phyloP scores from a whole-genome alignment of 2,888 invertebrate species.

The Archips xylosteana region DNA sequence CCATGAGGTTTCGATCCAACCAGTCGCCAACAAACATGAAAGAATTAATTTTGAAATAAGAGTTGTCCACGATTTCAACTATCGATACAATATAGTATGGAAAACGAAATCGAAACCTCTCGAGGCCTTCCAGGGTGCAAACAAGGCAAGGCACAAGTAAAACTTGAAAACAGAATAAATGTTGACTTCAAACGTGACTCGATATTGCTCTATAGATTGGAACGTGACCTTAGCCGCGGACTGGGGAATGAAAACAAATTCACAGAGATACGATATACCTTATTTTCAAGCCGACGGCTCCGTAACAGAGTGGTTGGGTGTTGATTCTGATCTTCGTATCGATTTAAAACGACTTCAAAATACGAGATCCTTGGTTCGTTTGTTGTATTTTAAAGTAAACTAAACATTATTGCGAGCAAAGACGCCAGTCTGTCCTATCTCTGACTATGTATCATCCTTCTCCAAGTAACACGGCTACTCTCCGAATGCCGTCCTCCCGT shows the following conservation, averaged over 20 bases:
- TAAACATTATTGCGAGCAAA: no score
- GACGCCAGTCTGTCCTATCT: no score
- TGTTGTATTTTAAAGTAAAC: no score
- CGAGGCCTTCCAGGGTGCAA: neutral
- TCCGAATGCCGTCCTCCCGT: no score
- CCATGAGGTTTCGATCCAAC: no score
- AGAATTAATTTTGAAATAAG: no score
- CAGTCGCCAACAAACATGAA: no score
- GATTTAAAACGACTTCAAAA: neutral
- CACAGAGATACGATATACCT: constrained; percentile 1
- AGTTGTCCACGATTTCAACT: no score
- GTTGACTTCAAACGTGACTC: constrained; percentile 10
- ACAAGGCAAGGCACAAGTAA: neutral
- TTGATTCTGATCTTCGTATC: neutral
- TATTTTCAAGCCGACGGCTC: neutral
- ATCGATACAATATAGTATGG: neutral
- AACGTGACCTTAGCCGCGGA: constrained; percentile 23
- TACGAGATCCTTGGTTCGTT: no score
- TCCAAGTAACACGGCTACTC: no score
- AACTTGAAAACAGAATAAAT: constrained; percentile 9
- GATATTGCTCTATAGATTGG: constrained; percentile 12
- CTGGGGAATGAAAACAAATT: constrained; percentile 17
- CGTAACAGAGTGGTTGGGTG: neutral
- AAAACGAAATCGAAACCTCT: neutral
- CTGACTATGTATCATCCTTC: no score